These are phyloP conservation scores for Scrobipalpa atriplicella DNA, from an alignment of 2,888 invertebrate species.

Conservation along the genomic window DNA sequence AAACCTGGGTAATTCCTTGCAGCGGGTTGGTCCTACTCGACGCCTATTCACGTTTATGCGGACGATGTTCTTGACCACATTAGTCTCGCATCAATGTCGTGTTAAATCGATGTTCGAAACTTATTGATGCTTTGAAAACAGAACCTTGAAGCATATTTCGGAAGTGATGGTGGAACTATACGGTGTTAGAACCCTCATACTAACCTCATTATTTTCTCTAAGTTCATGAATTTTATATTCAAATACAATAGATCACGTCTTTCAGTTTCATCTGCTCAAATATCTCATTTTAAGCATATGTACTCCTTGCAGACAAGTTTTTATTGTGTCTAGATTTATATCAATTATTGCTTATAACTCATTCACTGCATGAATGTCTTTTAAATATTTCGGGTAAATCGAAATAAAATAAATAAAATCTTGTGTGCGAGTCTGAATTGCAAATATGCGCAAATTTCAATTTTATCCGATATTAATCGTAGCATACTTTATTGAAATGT, in stretches of 20 bases:
- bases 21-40: constrained; percentile 57
- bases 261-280: no score
- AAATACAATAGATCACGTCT: no score
- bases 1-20: constrained; percentile 69
- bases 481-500: neutral
- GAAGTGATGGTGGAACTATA: no score
- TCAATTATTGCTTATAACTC: no score
- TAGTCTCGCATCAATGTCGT: neutral
- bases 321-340: no score
- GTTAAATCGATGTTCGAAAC: neutral
- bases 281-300: no score
- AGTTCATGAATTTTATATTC: no score
- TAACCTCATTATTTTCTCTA: no score
- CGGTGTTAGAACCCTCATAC: no score
- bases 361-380: neutral
- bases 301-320: no score
- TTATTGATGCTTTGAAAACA: no score
- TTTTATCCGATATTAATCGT: neutral
- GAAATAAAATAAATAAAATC: neutral
- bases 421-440: neutral
- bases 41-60: constrained; percentile 69
- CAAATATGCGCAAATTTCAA: neutral
- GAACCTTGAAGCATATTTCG: neutral
- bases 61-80: constrained; percentile 46
- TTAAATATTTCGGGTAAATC: neutral